Evolutionary conservation across 2,888 invertebrate genomes (phyloP), one percentile per base, ranked within the genome.

Genomic region (Agriotes lineatus): DNA sequence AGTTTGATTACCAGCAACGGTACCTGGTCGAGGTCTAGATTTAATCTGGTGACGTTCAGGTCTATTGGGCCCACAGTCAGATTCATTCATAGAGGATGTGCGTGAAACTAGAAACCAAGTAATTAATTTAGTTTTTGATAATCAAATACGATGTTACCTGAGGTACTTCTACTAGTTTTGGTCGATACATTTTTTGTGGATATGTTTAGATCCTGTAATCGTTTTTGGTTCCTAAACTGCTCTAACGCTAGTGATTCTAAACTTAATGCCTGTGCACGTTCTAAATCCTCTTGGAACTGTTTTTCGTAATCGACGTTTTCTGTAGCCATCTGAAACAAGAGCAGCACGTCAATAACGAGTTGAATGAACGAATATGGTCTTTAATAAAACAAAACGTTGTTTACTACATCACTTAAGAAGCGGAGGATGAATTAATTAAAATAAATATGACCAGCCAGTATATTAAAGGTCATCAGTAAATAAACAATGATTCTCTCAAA

Each of bases 181-280:
- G 18, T 56, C 14, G 66, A 45, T 64, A 65, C 70, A 63, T 72
- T 72, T 54, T 69, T 68, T 6, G 77, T 72, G 60, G 72, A 74
- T 62, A 76, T 74, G 72, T 78, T 79, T 60, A 82, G 72, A 74
- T 83, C 81, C 70, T 82, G 81, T 58, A 83, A 62, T 64, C 88
- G 86, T 83, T 90, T 93, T 83, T 91, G 90, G 72, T 92, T 88
- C 76, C 90, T 88, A 83, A 93, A 95, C 81, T 94, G 91, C 80
- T 95, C 95, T 74, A 95, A 85, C 39, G 94, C 95, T 75, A 94
- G 87, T 79, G 93, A 94, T 86, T 96, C 95, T 80, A 96, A 86
- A 85, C 95, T 96, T 52, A 96, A 86, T 58, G 95, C 95, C 82
- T 93, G 94, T 1, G 96, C 96, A 83, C 92, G 91, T 84, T 96